phyloP scores from a whole-genome alignment of 2,113 vertebrate species.

The Anoura caudifer region DNA sequence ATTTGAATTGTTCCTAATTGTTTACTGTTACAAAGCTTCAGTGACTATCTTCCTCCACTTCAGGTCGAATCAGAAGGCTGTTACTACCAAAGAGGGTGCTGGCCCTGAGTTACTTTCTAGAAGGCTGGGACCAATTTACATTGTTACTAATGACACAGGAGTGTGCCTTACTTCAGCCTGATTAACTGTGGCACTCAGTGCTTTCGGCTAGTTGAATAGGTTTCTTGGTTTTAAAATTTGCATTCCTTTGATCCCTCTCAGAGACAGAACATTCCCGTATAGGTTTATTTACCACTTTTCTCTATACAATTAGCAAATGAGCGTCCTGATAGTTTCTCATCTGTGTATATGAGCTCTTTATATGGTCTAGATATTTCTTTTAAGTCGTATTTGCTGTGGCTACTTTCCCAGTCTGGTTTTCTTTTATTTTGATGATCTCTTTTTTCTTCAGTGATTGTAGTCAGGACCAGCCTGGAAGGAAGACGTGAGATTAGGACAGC shows the following conservation, averaged over 20 bases:
- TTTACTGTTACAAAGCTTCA: not conserved
- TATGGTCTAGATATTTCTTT: not conserved
- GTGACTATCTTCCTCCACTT: not conserved
- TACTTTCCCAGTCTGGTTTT: not conserved
- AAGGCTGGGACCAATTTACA: not conserved
- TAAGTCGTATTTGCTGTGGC: not conserved
- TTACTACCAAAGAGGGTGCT: not conserved
- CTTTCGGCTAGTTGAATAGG: not conserved
- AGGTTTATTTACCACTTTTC: constrained; percentile 41
- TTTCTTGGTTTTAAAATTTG: constrained; percentile 39
- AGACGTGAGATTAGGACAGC: not conserved
- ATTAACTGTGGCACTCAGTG: not conserved
- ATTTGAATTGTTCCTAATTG: not conserved
- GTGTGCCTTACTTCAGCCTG: not conserved
- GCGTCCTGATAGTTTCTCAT: not conserved
- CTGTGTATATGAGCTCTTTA: not conserved
- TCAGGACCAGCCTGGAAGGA: not conserved
- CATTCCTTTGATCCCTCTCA: constrained; percentile 37
- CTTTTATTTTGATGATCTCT: not conserved
- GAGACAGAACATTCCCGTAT: not conserved
- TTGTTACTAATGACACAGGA: not conserved
- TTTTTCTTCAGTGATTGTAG: not conserved
- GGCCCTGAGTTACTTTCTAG: not conserved
- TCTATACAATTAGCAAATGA: constrained; percentile 22
- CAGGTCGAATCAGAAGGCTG: not conserved